Conservation (phyloP, 1,140 invertebrate genomes). For the Drosophila funebris region DNA sequence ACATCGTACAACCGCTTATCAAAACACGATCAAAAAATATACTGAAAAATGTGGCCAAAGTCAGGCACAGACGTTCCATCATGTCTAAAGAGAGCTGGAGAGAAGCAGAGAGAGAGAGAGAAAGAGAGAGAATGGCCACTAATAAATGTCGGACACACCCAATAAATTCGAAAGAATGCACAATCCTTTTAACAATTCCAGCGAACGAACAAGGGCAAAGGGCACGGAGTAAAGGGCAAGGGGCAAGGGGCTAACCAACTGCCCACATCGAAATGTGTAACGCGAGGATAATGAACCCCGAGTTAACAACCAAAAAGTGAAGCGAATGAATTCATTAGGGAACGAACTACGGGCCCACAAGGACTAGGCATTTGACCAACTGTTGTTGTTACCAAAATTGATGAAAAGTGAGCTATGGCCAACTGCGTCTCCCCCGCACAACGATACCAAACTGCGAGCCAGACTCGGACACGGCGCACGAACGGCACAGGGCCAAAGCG, state of each 20-base stretch:
- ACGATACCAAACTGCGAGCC: too few species aligned
- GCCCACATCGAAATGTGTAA: constrained; percentile 42
- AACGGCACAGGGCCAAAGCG: constrained; percentile 61
- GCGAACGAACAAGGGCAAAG: background rate
- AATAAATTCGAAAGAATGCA: constrained; percentile 73
- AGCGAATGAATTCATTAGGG: constrained; percentile 82
- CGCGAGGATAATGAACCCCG: constrained; percentile 73
- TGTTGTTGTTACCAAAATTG: constrained; percentile 65
- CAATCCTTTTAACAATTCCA: constrained; percentile 71
- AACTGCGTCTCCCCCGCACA: constrained; percentile 22
- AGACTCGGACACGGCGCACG: constrained; percentile 59
- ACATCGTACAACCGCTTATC: constrained; percentile 63
- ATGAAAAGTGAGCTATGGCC: constrained; percentile 65
- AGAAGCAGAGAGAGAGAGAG: background rate
- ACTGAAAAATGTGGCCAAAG: constrained; percentile 12
- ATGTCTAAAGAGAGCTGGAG: background rate
- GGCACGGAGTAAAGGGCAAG: background rate
- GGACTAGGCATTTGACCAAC: constrained; percentile 58
- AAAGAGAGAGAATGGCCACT: constrained; percentile 33
- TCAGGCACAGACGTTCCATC: background rate
- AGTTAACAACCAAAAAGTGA: constrained; percentile 74
- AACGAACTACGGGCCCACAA: constrained; percentile 60
- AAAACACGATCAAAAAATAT: constrained; percentile 69
- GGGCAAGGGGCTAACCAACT: constrained; percentile 39
- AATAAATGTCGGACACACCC: constrained; percentile 72